Base-by-base conservation (phyloP, 64 coral and sea anemone species). In the Dendronephthya gigantea region DNA sequence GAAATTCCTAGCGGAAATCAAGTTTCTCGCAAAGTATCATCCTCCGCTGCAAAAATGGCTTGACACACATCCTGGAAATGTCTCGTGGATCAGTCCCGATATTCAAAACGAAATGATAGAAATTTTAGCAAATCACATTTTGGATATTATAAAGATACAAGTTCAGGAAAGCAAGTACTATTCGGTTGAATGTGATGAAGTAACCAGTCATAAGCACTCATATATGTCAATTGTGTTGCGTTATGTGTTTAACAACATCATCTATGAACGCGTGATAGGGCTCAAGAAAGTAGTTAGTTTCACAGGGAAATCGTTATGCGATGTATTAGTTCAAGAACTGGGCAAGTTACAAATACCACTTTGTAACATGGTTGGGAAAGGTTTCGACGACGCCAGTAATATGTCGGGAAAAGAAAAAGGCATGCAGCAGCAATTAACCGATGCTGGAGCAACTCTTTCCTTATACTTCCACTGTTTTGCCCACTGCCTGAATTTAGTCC, bases 401-500 rank as follows among this genome's bases (percentile, higher is more conserved):
- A 70, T 70, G 66, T 70, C 66, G 17, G 66, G 66, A 32, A 70
- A 70, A 70, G 66, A 70, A 22, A 70, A 70, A 25, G 66, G 66
- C 9, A 70, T 70, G 66, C 30, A 70, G n/a, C 66, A 70, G 30
- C 66, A 70, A 32, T n/a, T 70, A 25, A 70, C 66, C 27, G 30
- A 70, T 70, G 66, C 66, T 25, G 66, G 66, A 70, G 66, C 66
- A 32, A 70, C 66, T 32, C 17, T 70, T 22, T 70, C 66, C 17
- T 70, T 70, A 70, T 70, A 70, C 66, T 70, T 70, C 66, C 66
- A 70, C 30, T 70, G 66, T 70, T 70, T 70, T 70, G 66, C 66
- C 66, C 66, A 70, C 30, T 70, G 66, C 66, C 66, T 70, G 30
- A 70, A 70, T n/a, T 32, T 70, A 70, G 66, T 70, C 30, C 66